These are phyloP conservation scores for Gopherus flavomarginatus DNA, from an alignment of 2,113 vertebrate species.

Conservation along the genomic window DNA sequence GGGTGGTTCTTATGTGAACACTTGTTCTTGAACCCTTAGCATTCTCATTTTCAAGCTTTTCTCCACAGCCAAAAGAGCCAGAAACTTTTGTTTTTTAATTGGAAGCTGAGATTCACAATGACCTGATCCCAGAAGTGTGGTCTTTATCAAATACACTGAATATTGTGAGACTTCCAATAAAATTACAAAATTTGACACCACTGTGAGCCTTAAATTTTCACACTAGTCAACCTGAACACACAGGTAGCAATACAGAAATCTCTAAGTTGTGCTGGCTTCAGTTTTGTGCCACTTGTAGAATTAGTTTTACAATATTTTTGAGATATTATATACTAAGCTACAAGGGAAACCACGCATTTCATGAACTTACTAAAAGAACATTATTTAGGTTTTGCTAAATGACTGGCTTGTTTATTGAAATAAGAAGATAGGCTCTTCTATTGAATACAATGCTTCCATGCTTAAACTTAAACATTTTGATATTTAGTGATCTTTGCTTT, in stretches of 20 bases:
- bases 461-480: neutral
- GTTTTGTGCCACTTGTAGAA: neutral
- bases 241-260: fast-evolving
- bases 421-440: neutral
- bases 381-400: neutral
- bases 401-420: neutral
- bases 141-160: neutral
- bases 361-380: neutral
- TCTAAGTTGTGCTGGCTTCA: neutral
- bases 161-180: neutral
- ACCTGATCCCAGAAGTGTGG: neutral
- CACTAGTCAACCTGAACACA: neutral
- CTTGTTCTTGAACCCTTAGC: neutral
- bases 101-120: fast-evolving
- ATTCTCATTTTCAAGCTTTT: neutral
- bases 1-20: neutral
- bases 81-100: neutral
- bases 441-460: neutral
- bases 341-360: neutral
- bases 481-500: neutral
- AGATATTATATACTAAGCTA: neutral
- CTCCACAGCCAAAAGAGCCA: neutral
- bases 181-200: no score
- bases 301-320: neutral
- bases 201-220: neutral